A percentile compares a stretch with the other conserved stretches of the same genome.
phyloP scores from a whole-genome alignment of 2,113 vertebrate species.

The Callipepla californica region DNA sequence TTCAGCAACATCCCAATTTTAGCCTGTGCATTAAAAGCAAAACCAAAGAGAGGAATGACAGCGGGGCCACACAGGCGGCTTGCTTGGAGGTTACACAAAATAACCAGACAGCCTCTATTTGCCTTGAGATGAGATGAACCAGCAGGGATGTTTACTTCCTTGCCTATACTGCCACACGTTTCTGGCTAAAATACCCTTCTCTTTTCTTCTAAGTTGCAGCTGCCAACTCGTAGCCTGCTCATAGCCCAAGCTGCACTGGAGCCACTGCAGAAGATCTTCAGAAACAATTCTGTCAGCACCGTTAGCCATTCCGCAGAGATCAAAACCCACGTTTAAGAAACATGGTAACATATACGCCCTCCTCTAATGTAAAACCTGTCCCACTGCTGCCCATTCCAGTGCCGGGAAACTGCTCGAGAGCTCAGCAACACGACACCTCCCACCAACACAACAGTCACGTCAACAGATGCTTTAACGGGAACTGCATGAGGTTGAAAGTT shows the following conservation, averaged over 20 bases:
- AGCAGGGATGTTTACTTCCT: background rate
- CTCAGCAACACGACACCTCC: background rate
- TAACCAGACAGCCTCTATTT: background rate
- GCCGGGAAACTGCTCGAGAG: background rate
- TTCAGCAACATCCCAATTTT: background rate
- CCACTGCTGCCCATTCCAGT: background rate
- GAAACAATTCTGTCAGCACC: accelerated
- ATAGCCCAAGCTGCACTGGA: background rate
- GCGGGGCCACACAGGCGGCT: background rate
- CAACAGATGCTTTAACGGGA: background rate
- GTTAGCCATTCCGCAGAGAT: background rate
- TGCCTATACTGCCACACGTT: background rate
- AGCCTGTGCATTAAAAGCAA: background rate
- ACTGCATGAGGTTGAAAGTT: background rate
- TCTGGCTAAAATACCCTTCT: background rate
- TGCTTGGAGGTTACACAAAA: background rate
- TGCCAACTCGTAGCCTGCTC: background rate
- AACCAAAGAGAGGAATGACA: background rate
- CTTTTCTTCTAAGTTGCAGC: background rate
- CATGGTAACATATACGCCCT: background rate
- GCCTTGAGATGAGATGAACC: background rate
- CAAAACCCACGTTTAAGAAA: background rate
- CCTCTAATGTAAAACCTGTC: background rate
- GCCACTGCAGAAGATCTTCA: background rate
- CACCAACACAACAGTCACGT: background rate